Percentiles rank a stretch among this genome's conserved stretches.
These are phyloP conservation scores for Smutsia temminckii DNA, from an alignment of 2,797 vertebrate species.

Conservation along the genomic window DNA sequence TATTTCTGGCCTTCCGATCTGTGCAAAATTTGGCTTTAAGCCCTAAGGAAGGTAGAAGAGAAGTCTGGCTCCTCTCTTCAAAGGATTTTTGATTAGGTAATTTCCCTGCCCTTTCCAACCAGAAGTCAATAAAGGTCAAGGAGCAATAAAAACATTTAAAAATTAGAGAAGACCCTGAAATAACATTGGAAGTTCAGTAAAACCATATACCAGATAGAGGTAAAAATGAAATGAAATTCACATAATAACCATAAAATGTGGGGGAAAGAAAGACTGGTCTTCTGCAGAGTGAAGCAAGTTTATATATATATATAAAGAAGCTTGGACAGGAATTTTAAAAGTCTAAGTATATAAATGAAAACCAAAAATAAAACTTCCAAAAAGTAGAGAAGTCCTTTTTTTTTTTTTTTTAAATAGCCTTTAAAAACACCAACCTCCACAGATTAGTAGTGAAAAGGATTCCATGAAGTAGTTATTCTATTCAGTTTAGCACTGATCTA, in stretches of 20 bases:
- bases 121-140: background rate
- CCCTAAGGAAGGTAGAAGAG: background rate
- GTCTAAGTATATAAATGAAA: background rate
- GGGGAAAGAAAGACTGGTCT: background rate
- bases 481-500: background rate
- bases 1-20: background rate
- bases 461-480: background rate
- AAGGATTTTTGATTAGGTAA: background rate
- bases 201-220: background rate
- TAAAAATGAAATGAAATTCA: slow-evolving; percentile 20
- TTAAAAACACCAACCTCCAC: background rate
- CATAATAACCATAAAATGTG: background rate
- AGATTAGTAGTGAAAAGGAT: background rate
- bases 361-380: background rate
- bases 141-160: background rate
- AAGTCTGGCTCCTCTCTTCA: background rate
- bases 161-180: slow-evolving; percentile 23
- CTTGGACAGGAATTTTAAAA: background rate
- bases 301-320: background rate
- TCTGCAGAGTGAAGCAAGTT: too few relatives aligned
- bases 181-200: background rate
- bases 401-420: background rate
- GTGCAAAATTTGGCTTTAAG: background rate
- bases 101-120: background rate
- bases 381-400: background rate